Percentiles rank a stretch among this genome's conserved stretches.
These are phyloP conservation scores for Anguilla anguilla DNA, from an alignment of 2,797 vertebrate genomes.

Conservation along the genomic window DNA sequence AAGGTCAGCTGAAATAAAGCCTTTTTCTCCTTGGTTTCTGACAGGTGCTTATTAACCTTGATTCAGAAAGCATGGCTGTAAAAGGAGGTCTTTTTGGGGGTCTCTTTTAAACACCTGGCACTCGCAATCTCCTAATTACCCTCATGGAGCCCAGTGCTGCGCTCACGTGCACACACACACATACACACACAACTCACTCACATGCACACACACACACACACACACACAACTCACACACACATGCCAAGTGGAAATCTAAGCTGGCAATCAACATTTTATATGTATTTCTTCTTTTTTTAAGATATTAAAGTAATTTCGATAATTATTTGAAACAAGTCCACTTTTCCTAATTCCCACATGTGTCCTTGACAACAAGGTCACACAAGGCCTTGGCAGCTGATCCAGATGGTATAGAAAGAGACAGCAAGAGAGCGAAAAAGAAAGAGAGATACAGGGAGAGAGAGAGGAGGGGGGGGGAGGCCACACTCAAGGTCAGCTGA, in stretches of 20 bases:
- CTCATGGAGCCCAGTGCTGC: slow-evolving; percentile 38
- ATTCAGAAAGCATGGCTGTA: slow-evolving; percentile 67
- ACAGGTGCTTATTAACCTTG: slow-evolving; percentile 76
- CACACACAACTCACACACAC: slow-evolving; percentile 40
- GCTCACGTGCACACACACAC: slow-evolving; percentile 43
- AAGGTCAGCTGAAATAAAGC: slow-evolving; percentile 60
- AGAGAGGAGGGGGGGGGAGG: slow-evolving; percentile 38
- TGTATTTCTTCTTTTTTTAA: slow-evolving; percentile 77
- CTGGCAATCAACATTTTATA: slow-evolving; percentile 82
- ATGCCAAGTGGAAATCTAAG: slow-evolving; percentile 79
- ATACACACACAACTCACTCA: slow-evolving; percentile 40
- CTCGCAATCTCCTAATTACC: slow-evolving; percentile 57
- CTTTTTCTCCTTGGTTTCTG: slow-evolving; percentile 62
- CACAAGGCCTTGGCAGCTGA: slow-evolving; percentile 71
- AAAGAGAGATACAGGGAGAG: slow-evolving; percentile 31
- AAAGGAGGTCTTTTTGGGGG: slow-evolving; percentile 39
- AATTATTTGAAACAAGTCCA: slow-evolving; percentile 89
- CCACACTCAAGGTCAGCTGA: slow-evolving; percentile 60
- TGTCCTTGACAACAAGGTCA: slow-evolving; percentile 80
- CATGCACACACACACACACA: slow-evolving; percentile 43
- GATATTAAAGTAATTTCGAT: slow-evolving; percentile 90
- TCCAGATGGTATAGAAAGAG: slow-evolving; percentile 64
- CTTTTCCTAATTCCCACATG: slow-evolving; percentile 87
- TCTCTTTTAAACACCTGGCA: slow-evolving; percentile 77
- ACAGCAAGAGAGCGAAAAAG: slow-evolving; percentile 32